A percentile compares a stretch with the other conserved stretches of the same genome.
Evolutionary conservation across 2,113 vertebrate species (phyloP).

Genomic region (Saccopteryx leptura): DNA sequence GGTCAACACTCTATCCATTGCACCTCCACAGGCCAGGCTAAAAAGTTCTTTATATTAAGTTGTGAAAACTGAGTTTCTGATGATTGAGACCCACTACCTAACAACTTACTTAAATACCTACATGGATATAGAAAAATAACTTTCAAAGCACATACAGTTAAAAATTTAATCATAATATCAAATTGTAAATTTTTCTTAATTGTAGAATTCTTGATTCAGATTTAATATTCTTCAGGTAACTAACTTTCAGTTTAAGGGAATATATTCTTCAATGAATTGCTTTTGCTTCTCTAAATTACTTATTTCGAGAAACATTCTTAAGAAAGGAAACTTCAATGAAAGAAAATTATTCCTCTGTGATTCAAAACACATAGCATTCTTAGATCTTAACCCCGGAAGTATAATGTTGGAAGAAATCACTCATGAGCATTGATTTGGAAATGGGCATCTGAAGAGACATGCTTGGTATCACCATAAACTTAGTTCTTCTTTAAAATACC

Average conservation of each 20-base stretch:
- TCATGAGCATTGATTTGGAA: neutral
- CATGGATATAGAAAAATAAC: neutral
- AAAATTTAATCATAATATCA: neutral
- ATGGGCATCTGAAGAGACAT: neutral
- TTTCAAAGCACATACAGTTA: neutral
- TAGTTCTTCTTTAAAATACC: constrained; percentile 33
- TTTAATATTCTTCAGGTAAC: neutral
- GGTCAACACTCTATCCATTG: too few relatives aligned
- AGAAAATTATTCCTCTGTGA: neutral
- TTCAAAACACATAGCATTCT: neutral
- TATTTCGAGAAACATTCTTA: neutral
- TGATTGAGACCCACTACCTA: neutral
- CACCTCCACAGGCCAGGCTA: too few relatives aligned
- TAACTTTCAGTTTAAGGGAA: neutral
- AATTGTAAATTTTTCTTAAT: neutral
- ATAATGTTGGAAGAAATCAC: neutral
- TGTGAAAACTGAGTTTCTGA: constrained; percentile 5
- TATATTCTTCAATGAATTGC: neutral
- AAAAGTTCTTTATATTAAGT: constrained; percentile 30
- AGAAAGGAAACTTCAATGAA: neutral
- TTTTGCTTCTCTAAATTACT: neutral
- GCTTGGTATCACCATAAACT: neutral
- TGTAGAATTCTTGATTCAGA: neutral
- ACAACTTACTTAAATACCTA: neutral
- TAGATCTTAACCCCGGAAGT: neutral